Conservation (phyloP, 2,888 invertebrate species). For the Subacronicta megacephala region DNA sequence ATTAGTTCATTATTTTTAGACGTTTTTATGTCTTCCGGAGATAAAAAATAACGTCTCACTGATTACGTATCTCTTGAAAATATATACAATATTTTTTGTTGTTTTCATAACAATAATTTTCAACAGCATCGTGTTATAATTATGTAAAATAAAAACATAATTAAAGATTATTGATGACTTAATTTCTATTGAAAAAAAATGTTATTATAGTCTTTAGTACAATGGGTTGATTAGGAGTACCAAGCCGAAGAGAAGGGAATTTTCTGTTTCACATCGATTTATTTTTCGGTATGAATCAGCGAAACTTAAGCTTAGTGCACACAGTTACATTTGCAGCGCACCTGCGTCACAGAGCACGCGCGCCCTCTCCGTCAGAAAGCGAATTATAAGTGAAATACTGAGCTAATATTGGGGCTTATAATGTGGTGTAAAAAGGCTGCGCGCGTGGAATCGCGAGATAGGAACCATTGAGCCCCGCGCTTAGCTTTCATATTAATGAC, state of each 20-base stretch:
- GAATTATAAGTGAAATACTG: constrained; percentile 77
- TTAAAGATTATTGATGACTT: constrained; percentile 67
- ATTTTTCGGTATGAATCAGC: constrained; percentile 27
- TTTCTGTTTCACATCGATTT: background rate
- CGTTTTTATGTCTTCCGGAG: constrained; percentile 85
- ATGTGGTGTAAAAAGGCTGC: constrained; percentile 77
- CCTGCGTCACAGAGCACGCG: constrained; percentile 59
- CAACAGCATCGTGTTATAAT: constrained; percentile 62
- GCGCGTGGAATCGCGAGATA: constrained; percentile 76
- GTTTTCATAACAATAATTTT: constrained; percentile 61
- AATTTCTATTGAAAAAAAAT: constrained; percentile 59
- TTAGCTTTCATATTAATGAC: constrained; percentile 71
- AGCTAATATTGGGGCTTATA: constrained; percentile 75
- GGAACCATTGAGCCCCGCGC: constrained; percentile 64
- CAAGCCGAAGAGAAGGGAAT: too few relatives aligned
- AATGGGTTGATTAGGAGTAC: too few relatives aligned
- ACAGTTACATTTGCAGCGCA: constrained; percentile 56
- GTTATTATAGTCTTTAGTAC: constrained; percentile 19
- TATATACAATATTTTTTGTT: constrained; percentile 64
- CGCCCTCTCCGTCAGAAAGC: constrained; percentile 65
- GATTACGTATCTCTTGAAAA: constrained; percentile 70
- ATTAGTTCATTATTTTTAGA: constrained; percentile 85
- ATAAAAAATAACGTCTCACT: constrained; percentile 78
- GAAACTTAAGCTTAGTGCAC: constrained; percentile 51
- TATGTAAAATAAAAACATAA: constrained; percentile 57